Percentiles rank a stretch among this genome's conserved stretches.
Conservation (phyloP, 1,140 invertebrate genomes). For the Eueides isabella region DNA sequence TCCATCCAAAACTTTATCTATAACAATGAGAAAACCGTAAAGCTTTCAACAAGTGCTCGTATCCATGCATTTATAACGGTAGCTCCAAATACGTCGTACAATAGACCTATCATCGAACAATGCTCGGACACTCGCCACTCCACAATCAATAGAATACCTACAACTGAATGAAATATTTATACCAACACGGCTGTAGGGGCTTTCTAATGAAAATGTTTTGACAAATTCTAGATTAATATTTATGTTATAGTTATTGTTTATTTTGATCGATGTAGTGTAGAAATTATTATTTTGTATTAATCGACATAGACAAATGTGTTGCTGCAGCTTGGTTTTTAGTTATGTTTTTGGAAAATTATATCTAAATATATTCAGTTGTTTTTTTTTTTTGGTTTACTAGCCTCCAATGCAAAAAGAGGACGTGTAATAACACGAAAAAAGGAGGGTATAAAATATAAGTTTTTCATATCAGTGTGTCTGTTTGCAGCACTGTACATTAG, state of each 20-base stretch:
- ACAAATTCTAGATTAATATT: neutral
- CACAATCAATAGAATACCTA: neutral
- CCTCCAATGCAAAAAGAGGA: too few species aligned
- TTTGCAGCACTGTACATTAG: too few species aligned
- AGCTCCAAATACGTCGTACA: neutral
- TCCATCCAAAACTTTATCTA: neutral
- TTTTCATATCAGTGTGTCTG: too few species aligned
- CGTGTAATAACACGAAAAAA: too few species aligned
- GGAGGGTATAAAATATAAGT: too few species aligned
- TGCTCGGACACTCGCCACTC: neutral
- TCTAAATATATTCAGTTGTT: too few species aligned
- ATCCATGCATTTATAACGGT: neutral
- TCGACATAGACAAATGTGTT: too few species aligned
- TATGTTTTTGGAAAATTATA: too few species aligned
- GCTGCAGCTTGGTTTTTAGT: too few species aligned
- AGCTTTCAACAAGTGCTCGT: neutral
- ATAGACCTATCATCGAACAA: neutral
- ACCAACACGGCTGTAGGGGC: neutral
- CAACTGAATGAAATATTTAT: neutral
- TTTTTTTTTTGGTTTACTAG: too few species aligned
- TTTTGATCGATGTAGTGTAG: neutral
- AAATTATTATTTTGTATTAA: too few species aligned
- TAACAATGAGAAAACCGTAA: neutral
- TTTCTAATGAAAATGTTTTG: neutral
- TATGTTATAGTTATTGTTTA: neutral